phyloP scores from a whole-genome alignment of 2,113 vertebrate genomes.

The Hipposideros armiger region DNA sequence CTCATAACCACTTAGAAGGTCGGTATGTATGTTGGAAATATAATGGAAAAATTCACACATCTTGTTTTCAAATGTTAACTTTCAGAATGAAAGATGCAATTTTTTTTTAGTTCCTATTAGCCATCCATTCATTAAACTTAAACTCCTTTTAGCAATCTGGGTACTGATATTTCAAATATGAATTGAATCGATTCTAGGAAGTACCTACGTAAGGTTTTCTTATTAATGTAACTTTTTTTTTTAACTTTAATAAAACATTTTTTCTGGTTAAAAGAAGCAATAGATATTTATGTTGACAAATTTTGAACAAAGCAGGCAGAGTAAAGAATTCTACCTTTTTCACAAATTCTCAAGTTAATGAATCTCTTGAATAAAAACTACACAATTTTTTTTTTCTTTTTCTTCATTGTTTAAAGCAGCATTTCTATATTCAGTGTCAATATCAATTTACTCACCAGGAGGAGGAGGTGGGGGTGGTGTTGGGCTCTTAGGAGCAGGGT shows the following conservation, averaged over 20 bases:
- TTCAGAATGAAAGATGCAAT: not conserved
- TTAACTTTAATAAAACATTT: not conserved
- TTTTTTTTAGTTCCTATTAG: conserved; percentile 2
- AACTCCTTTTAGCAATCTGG: conserved; percentile 7
- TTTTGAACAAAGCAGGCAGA: not conserved
- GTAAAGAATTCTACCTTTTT: not conserved
- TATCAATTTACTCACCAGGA: conserved; percentile 84
- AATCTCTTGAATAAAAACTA: conserved; percentile 16
- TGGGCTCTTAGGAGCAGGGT: conserved; percentile 82
- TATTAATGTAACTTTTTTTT: not conserved
- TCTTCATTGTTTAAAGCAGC: not conserved
- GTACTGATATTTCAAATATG: conserved; percentile 15
- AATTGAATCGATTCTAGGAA: conserved; percentile 9
- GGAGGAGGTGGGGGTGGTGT: conserved; percentile 82
- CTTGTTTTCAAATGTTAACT: conserved; percentile 25
- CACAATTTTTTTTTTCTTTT: not conserved
- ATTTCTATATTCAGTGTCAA: conserved; percentile 5
- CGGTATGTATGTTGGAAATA: not conserved
- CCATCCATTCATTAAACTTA: not conserved
- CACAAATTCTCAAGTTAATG: conserved; percentile 20
- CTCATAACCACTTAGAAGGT: not conserved
- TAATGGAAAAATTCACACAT: not conserved
- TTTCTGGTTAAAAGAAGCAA: not conserved
- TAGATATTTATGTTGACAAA: not conserved
- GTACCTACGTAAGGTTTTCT: not conserved